These are phyloP conservation scores for Microcebus ravelobensis DNA, from an alignment of 2,113 vertebrate species.

Conservation along the genomic window DNA sequence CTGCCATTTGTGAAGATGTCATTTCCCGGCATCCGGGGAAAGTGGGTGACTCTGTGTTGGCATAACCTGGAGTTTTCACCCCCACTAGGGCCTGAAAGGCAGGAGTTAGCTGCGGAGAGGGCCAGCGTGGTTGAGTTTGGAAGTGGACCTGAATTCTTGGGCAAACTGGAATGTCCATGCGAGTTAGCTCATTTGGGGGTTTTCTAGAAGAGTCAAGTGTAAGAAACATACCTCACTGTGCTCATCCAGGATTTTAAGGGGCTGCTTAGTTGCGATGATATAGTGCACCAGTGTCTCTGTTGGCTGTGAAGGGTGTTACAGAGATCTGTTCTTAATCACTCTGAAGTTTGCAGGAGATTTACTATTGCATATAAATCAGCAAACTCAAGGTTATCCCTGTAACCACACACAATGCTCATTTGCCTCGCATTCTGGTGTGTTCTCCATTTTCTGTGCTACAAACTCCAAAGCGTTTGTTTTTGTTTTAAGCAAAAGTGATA, in stretches of 20 bases:
- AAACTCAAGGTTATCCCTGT: background rate
- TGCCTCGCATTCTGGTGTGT: background rate
- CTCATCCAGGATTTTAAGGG: background rate
- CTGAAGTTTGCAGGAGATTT: background rate
- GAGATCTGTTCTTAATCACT: background rate
- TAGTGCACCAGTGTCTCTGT: background rate
- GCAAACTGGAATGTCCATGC: background rate
- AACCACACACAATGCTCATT: background rate
- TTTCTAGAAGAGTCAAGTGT: background rate
- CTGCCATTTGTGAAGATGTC: background rate
- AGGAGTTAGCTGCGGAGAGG: background rate
- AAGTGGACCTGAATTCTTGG: background rate
- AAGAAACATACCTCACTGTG: background rate
- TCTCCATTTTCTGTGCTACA: background rate
- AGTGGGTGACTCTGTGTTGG: background rate
- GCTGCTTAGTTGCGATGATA: rapidly evolving
- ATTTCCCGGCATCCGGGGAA: background rate
- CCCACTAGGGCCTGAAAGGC: background rate
- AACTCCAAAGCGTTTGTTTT: background rate
- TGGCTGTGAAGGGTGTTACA: background rate
- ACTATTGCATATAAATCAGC: background rate
- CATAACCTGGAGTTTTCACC: background rate
- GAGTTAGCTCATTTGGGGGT: background rate
- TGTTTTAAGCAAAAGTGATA: background rate
- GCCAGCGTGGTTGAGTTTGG: background rate